Evolutionary conservation across 2,797 vertebrate genomes (phyloP), one percentile per base, ranked within the genome.

Genomic region (Corythornis leucogaster): DNA sequence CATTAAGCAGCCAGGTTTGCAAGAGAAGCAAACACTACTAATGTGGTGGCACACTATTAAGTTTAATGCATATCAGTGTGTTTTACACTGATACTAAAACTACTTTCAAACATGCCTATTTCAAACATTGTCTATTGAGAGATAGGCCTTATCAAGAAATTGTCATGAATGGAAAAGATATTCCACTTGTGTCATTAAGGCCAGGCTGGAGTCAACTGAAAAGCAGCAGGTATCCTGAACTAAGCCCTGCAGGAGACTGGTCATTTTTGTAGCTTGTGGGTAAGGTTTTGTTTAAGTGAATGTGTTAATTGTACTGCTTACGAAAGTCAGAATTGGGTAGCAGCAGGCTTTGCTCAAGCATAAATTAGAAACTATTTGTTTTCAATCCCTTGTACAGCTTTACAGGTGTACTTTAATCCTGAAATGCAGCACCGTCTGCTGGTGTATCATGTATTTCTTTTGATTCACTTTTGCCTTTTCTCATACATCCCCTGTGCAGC

Each of bases 131-230:
- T 19, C 50, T 87, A 2, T 17, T 75, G 64, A 89, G 75, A 70
- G 33, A 61, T 1, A 40, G 70, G 11, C 53, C 48, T 84, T 48
- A 63, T 59, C 53, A 62, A 59, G 30, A n/a, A 84, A 77, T 48
- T 94, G 33, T n/a, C 84, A 80, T 82, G 26, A 59, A 38, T 55
- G 66, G 64, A 31, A 94, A 69, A 93, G n/a, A 74, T 46, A 20
- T 79, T 61, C 79, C 67, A 6, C 3, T 80, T 71, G 5, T 85
- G 54, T 77, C n/a, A 45, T 55, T 76, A 40, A 40, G 38, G 38
- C 42, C 54, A 90, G 58, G 50, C 75, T 95, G 54, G 46, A 82
- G 24, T 64, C 71, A 85, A 74, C n/a, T 87, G 54, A 90, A 69
- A 80, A 90, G 53, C 38, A 90, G 69, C 75, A 87, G 57, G 54